Evolutionary conservation across 2,113 vertebrate species (phyloP), one percentile per base, ranked within the genome.

Genomic region (Colistium nudipinnis): DNA sequence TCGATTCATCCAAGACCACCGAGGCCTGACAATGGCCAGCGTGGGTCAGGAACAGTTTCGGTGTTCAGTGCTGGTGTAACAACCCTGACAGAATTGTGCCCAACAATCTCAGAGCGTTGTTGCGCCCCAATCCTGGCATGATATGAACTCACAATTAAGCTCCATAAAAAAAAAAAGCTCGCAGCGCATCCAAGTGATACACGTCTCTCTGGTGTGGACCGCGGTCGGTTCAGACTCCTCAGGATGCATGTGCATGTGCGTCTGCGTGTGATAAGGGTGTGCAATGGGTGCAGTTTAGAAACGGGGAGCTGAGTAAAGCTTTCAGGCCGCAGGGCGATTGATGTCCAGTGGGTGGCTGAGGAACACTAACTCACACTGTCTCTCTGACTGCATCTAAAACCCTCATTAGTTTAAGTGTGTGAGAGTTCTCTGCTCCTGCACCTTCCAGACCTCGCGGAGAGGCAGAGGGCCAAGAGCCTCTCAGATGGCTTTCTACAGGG

Each of bases 401-500:
- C 74, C 83, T 89, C 85, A 90, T 91, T 89, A 91, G 67, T 82
- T 76, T 83, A 89, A 89, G 82, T 89, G 87, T 77, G 51, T 49
- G 43, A 65, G 56, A 76, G 70, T 80, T 85, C 54, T 79, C 43
- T 60, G 59, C 51, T 43, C 62, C 45, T 52, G 60, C 63, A 69
- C 62, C 74, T 48, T 67, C 74, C 54, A 39, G 51, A 73, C 25
- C 60, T 67, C 43, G 38, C 72, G 57, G 38, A 73, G 64, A 53
- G 43, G 74, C 44, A 72, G 24, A 73, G 55, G 71, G 71, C 73
- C 80, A 72, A 80, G 70, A 64, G 36, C 55, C 65, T 62, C 51
- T 70, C 73, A 70, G 53, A 65, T 49, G 45, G 61, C 57, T 65
- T 36, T 75, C 80, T 67, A 27, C 55, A 30, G 47, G 49, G 14